These are phyloP conservation scores for Protobothrops mucrosquamatus DNA, from an alignment of 2,113 vertebrate genomes.

Conservation along the genomic window DNA sequence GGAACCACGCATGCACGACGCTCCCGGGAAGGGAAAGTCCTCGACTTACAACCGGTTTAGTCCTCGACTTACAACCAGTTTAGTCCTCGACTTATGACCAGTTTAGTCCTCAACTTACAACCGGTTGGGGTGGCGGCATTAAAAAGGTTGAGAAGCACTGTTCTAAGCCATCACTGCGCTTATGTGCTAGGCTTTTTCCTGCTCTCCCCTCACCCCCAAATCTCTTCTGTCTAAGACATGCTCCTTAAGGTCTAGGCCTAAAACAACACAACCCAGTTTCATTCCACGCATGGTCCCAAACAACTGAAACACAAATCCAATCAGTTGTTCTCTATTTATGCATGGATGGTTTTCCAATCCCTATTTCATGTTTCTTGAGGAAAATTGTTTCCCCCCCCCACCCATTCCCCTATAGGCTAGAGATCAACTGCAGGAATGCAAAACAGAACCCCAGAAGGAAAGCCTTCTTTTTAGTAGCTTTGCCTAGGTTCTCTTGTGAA, in stretches of 20 bases:
- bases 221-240: neutral
- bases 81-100: too few relatives aligned
- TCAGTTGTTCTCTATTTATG: neutral
- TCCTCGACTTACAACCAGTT: too few relatives aligned
- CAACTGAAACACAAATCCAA: neutral
- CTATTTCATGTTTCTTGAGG: neutral
- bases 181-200: neutral
- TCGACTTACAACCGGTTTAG: too few relatives aligned
- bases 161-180: neutral
- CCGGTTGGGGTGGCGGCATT: too few relatives aligned
- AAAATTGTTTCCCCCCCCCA: neutral
- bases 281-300: neutral
- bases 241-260: neutral
- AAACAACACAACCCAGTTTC: neutral
- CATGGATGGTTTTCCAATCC: neutral
- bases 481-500: neutral
- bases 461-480: neutral
- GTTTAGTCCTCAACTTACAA: too few relatives aligned
- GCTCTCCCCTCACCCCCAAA: neutral
- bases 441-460: neutral
- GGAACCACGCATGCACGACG: too few relatives aligned
- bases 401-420: neutral
- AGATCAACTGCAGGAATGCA: neutral
- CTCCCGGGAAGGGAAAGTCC: too few relatives aligned
- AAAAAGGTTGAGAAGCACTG: too few relatives aligned